Conservation (phyloP, 2,888 invertebrate species). For the Carpatolechia fugitivella region DNA sequence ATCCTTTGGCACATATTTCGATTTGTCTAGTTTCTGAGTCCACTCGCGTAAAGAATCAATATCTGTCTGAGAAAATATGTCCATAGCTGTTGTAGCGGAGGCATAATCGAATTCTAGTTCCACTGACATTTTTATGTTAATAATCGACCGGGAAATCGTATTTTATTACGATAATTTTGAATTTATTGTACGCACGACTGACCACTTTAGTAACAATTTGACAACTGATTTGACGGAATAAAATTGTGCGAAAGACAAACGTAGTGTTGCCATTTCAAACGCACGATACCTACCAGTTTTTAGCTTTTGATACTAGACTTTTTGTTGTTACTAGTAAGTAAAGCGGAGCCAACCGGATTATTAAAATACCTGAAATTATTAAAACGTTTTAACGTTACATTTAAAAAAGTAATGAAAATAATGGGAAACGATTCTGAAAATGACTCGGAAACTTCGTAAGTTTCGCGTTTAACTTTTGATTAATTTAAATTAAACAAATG, state of each 20-base stretch:
- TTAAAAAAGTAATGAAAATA: too few relatives aligned
- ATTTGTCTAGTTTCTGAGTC: constrained; percentile 68
- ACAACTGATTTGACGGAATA: constrained; percentile 48
- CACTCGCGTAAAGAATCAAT: constrained; percentile 66
- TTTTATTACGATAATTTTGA: constrained; percentile 38
- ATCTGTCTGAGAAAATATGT: constrained; percentile 70
- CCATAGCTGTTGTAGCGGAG: constrained; percentile 61
- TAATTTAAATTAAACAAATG: too few relatives aligned
- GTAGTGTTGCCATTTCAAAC: constrained; percentile 24
- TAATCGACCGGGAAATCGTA: constrained; percentile 37
- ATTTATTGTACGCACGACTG: constrained; percentile 37
- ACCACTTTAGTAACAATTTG: constrained; percentile 37
- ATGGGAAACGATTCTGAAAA: constrained; percentile 2
- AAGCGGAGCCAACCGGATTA: too few relatives aligned
- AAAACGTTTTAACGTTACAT: too few relatives aligned
- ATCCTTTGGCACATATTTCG: constrained; percentile 73
- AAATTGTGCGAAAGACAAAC: constrained; percentile 2
- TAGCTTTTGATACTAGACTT: not conserved
- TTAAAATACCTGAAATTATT: too few relatives aligned
- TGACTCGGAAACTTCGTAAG: constrained; percentile 39
- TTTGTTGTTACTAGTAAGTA: too few relatives aligned
- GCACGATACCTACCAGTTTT: constrained; percentile 27
- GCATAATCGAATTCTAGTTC: constrained; percentile 69
- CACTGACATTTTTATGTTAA: constrained; percentile 50
- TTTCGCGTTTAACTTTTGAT: too few relatives aligned